Evolutionary conservation across 2,797 vertebrate genomes (phyloP), one percentile per base, ranked within the genome.

Genomic region (Eurystomus glaucurus): DNA sequence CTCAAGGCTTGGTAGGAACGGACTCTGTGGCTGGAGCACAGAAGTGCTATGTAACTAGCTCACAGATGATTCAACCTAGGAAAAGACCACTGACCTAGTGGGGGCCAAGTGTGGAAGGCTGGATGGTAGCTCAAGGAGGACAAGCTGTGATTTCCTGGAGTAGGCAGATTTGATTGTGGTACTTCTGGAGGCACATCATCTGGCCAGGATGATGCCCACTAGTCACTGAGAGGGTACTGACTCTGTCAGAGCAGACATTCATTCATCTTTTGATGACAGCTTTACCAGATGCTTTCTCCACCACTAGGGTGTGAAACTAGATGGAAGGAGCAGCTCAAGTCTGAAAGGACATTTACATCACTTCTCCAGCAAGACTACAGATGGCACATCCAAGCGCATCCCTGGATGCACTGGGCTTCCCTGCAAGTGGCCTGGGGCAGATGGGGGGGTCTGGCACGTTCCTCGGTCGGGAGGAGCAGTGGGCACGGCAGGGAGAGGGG

Each of bases 401-500:
- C 7, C 66, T 90, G 61, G 87, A 94, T 71, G 90, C 43, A 3
- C 0, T 46, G 25, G 75, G 62, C 71, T 82, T 91, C 76, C 91
- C 94, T 97, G 85, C 48, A 41, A 70, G 70, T 0, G 39, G 43
- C 54, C 31, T 78, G 77, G 69, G 66, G 71, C 1, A 0, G 77
- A 77, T 7, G 18, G 15, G 28, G 66, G 65, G 60, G 14, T 83
- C 84, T 81, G 92, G 39, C 3, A 17, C 6, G 1, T 7, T 85
- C 89, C 85, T 94, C 65, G 0, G 5, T 92, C 74, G 89, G 93
- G 93, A 96, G 76, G 90, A 96, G 15, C 2, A 2, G 72, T 91
- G 85, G 95, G 97, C 97, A 91, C 54, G 96, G 70, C 92, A 6
- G 92, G 94, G 93, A 94, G 93, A 51, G 37, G 95, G 92, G 51